Conservation (phyloP, 2,797 vertebrate species). For the Heteromormyrus szaboi region DNA sequence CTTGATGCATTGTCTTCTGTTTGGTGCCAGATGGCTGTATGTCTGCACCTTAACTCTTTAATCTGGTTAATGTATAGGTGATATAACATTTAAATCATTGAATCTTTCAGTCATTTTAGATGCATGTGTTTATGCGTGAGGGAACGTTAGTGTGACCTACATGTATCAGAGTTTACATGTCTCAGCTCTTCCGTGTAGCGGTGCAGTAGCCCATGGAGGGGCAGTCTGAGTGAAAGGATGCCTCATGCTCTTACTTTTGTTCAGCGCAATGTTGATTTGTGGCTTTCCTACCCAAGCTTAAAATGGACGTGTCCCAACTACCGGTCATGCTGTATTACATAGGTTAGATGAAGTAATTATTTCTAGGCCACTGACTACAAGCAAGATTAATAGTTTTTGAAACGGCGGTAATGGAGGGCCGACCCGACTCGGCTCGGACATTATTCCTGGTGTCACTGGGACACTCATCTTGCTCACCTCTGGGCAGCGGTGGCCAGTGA, state of each 20-base stretch:
- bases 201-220: background rate
- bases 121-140: background rate
- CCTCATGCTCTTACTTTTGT: slow-evolving; percentile 44
- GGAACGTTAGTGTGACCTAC: background rate
- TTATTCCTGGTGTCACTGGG: slow-evolving; percentile 85
- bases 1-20: background rate
- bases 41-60: background rate
- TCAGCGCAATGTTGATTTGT: slow-evolving; percentile 54
- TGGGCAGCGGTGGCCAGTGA: slow-evolving; percentile 73
- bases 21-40: background rate
- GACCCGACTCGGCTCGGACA: slow-evolving; percentile 79
- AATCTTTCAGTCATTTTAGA: background rate
- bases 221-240: slow-evolving; percentile 30
- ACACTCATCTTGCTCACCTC: slow-evolving; percentile 82
- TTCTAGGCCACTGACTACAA: slow-evolving; percentile 79
- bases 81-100: background rate
- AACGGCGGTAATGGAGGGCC: slow-evolving; percentile 85
- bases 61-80: background rate
- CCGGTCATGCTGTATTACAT: slow-evolving; percentile 72
- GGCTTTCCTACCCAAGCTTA: slow-evolving; percentile 44
- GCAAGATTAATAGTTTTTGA: slow-evolving; percentile 92
- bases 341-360: slow-evolving; percentile 86
- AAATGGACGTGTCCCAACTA: slow-evolving; percentile 70
- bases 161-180: background rate
- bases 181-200: background rate